Base-by-base conservation (phyloP, 2,113 vertebrate species). In the Chaenocephalus aceratus region DNA sequence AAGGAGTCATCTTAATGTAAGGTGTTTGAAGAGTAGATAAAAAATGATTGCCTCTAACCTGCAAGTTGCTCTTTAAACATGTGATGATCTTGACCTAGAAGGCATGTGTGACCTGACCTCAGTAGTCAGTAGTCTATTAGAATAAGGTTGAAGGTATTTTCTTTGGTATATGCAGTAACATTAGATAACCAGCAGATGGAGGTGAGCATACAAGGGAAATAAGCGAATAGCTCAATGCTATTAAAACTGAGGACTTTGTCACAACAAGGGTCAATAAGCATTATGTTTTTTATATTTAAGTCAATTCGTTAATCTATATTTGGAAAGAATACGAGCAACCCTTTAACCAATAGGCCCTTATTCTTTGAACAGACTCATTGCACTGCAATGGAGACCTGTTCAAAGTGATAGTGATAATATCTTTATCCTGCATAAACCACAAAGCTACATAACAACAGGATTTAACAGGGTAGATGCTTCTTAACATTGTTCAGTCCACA, bases 151-250 rank as follows among this genome's bases (percentile, higher is more conserved):
- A 36, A 5, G 65, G 49, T 9, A 2, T 51, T 9, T 0, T 11
- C 3, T 59, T 77, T 70, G 2, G 8, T 0, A 9, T 1, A 30
- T 77, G 72, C 72, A 84, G 51, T 79, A 23, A 45, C 58, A 70
- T 4, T 0, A 68, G 3, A 4, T 52, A 1, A 52, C 64, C 88
- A 82, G 67, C 57, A 86, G 88, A 71, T 82, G 64, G 80, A 5
- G 56, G 51, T 76, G 65, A 79, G n/a, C 5, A 10, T 63, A 57
- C 30, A 36, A 23, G n/a, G 18, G 10, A 56, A 34, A 60, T 52
- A 83, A 16, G 13, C 2, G 23, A 11, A 5, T 4, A 21, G 56
- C 62, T 49, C n/a, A 60, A 45, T 66, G 10, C 7, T 23, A 10
- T 41, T 41, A 41, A 41, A 41, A 41, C 36, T 7, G 36, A 41